These are phyloP conservation scores for Ptilorrhoa leucosticta DNA, from an alignment of 2,113 vertebrate genomes.

Conservation along the genomic window DNA sequence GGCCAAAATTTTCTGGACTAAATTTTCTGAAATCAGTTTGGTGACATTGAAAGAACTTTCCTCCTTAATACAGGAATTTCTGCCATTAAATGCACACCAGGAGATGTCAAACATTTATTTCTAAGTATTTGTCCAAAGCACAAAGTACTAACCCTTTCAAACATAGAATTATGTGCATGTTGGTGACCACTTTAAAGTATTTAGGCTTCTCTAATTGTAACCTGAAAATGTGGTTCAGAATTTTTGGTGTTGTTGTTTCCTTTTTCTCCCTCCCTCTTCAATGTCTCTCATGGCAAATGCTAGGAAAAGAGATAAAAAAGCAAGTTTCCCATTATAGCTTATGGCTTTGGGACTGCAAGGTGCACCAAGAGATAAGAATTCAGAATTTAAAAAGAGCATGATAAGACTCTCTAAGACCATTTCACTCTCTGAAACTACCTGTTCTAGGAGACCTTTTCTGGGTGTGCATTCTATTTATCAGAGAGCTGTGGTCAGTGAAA, in stretches of 20 bases:
- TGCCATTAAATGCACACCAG: background rate
- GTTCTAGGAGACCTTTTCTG: constrained; percentile 33
- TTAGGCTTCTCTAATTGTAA: background rate
- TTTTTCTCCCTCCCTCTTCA: background rate
- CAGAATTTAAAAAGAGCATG: constrained; percentile 59
- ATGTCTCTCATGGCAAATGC: background rate
- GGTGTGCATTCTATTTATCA: constrained; percentile 9
- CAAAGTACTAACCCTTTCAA: background rate
- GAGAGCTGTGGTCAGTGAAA: constrained; percentile 45
- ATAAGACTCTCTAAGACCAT: constrained; percentile 54
- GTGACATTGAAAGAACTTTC: background rate
- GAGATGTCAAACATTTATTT: background rate
- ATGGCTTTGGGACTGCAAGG: constrained; percentile 60
- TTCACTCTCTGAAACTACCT: constrained; percentile 47
- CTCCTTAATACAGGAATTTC: background rate
- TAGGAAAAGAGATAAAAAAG: constrained; percentile 26
- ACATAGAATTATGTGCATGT: background rate
- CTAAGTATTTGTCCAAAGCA: background rate
- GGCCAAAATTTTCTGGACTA: background rate
- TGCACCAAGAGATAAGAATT: constrained; percentile 68
- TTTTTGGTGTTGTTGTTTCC: background rate
- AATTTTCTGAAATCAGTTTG: background rate
- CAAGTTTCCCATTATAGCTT: constrained; percentile 53
- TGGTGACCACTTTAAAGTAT: background rate
- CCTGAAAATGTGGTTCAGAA: background rate